These are phyloP conservation scores for Squalus acanthias DNA, from an alignment of 2,797 vertebrate genomes.

Conservation along the genomic window DNA sequence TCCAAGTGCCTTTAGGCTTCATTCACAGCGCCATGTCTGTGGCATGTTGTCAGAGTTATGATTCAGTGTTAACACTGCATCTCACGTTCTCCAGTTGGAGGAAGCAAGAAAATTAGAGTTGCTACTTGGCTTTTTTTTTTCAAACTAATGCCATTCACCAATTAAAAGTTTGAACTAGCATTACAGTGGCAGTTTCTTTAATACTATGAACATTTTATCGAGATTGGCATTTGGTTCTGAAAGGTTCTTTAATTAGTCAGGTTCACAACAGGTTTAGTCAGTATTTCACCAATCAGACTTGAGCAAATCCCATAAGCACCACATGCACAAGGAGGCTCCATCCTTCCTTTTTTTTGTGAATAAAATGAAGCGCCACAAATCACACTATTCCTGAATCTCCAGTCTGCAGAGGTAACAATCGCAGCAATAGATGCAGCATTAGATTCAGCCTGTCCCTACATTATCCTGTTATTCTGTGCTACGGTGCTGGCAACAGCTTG, in stretches of 20 bases:
- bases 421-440: background rate
- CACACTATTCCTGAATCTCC: background rate
- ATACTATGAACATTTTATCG: background rate
- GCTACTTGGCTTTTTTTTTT: background rate
- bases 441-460: background rate
- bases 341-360: background rate
- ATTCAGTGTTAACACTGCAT: background rate
- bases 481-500: background rate
- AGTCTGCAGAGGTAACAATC: background rate
- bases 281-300: background rate
- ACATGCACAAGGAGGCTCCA: background rate
- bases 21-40: background rate
- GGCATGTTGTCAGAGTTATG: background rate
- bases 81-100: background rate
- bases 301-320: background rate
- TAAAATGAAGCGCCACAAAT: background rate
- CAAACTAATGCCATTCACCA: background rate
- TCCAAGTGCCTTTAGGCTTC: background rate
- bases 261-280: background rate
- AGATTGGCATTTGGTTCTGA: background rate
- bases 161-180: background rate
- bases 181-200: background rate
- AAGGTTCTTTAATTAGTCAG: background rate
- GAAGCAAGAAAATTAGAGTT: background rate
- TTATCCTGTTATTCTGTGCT: background rate